These are phyloP conservation scores for Hephaestus fuliginosus DNA, from an alignment of 2,797 vertebrate genomes.

Conservation along the genomic window DNA sequence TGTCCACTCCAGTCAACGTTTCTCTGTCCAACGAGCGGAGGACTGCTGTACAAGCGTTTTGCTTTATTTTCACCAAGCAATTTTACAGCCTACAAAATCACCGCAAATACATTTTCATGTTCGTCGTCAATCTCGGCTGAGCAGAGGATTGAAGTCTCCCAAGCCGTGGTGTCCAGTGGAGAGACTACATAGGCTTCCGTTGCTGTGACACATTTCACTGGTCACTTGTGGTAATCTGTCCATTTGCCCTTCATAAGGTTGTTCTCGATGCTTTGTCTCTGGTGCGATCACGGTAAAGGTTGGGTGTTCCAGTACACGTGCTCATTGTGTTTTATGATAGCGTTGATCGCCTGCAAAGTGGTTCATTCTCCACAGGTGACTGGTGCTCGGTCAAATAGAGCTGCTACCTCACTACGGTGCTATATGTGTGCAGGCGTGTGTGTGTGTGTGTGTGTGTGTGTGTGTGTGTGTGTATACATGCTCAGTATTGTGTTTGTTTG, in stretches of 20 bases:
- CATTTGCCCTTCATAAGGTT: slow-evolving; percentile 62
- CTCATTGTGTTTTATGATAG: slow-evolving; percentile 64
- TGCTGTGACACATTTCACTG: slow-evolving; percentile 56
- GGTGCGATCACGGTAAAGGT: slow-evolving; percentile 55
- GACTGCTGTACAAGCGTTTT: slow-evolving; percentile 75
- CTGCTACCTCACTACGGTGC: slow-evolving; percentile 1
- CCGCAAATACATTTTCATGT: slow-evolving; percentile 72
- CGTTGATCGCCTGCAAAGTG: slow-evolving; percentile 65
- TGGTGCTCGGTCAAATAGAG: slow-evolving; percentile 59
- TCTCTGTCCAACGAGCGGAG: slow-evolving; percentile 37
- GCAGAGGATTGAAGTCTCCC: slow-evolving; percentile 22
- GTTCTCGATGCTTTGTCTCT: slow-evolving; percentile 43
- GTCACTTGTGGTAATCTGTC: slow-evolving; percentile 61
- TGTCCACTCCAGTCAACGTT: slow-evolving; percentile 65
- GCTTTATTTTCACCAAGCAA: slow-evolving; percentile 67
- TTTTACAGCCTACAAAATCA: slow-evolving; percentile 74
- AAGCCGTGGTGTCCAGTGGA: slow-evolving; percentile 10
- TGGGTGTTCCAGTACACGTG: slow-evolving; percentile 46
- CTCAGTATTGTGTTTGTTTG: slow-evolving; percentile 37
- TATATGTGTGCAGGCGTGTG: neutral
- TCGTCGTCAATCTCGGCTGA: slow-evolving; percentile 60
- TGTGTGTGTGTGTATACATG: slow-evolving; percentile 1
- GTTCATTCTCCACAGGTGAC: slow-evolving; percentile 77
- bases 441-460: neutral
- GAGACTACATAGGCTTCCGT: slow-evolving; percentile 11